A percentile compares a stretch with the other conserved stretches of the same genome.
phyloP scores from a whole-genome alignment of 2,888 invertebrate genomes.

The Clostera curtula region DNA sequence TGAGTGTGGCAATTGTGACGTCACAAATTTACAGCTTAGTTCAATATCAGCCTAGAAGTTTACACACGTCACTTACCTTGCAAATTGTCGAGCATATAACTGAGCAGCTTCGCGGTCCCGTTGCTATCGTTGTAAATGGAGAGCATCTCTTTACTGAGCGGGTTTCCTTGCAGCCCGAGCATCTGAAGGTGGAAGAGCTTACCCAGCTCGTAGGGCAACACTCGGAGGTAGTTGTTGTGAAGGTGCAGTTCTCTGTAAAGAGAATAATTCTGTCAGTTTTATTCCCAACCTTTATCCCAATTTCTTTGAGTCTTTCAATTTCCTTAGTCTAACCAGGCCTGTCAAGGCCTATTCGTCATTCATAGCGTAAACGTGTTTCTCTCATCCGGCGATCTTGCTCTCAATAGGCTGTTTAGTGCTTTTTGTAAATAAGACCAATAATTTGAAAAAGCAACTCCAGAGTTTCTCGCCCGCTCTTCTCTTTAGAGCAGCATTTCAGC shows the following conservation, averaged over 20 bases:
- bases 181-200: constrained; percentile 97
- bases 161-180: constrained; percentile 95
- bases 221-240: constrained; percentile 94
- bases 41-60: background rate
- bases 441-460: too few species aligned
- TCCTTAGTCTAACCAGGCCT: too few species aligned
- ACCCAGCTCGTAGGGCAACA: constrained; percentile 97
- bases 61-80: constrained; percentile 78
- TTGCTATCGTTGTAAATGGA: constrained; percentile 94
- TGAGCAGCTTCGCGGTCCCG: constrained; percentile 94
- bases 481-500: too few species aligned
- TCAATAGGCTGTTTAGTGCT: too few species aligned
- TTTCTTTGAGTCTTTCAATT: too few species aligned
- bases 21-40: background rate
- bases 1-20: too few species aligned
- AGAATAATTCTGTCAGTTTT: constrained; percentile 9
- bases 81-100: constrained; percentile 96
- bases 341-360: too few species aligned
- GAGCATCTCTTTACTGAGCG: constrained; percentile 93
- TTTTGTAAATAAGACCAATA: too few species aligned
- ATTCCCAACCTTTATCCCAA: too few species aligned
- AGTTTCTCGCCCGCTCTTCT: too few species aligned
- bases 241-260: constrained; percentile 90
- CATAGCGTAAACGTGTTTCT: too few species aligned
- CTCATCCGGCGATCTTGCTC: too few species aligned